Evolutionary conservation across 2,888 invertebrate species (phyloP), one percentile per base, ranked within the genome.

Genomic region (Hybos culiciformis): DNA sequence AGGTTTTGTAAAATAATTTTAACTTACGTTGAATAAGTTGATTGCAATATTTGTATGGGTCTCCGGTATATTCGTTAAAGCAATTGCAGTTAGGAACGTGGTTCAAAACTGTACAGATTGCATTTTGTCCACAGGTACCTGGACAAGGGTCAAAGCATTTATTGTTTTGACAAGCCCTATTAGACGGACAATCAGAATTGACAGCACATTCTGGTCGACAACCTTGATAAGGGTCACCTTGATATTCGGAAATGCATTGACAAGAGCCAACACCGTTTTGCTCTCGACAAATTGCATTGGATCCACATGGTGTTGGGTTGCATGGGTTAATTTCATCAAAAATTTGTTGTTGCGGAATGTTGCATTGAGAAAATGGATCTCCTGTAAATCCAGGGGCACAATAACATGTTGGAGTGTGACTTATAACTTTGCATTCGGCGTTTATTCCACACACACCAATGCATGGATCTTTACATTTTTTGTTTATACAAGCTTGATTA

Each of bases 91-190:
- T 67, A 45, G 81, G 78, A 53, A 84, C 56, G 65, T 83, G 80
- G 55, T 80, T 81, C 5, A 80, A 69, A 8, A 82, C 81, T 66
- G 79, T 77, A 56, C 85, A 85, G 39, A 74, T 67, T 12, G 83
- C 80, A 54, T 81, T 80, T 50, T 74, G 72, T 2, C 83, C 83
- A 57, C 86, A 86, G 5, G 78, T 77, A 53, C 83, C 83, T 8
- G 80, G 80, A 54, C 85, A 86, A 15, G 85, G 85, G 64, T 86
- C 80, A 58, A 73, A 70, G 59, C 85, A 86, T 65, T 80, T 82
- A 51, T 78, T 78, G 50, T 74, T 74, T 38, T 80, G 69, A 54
- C 84, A 84, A n/a, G 82, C 80, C 56, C 71, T 75, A 53, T 78
- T 75, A 42, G 76, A 76, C 8, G 78, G 69, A 60, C 84, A 84